These are phyloP conservation scores for Silurus glanis DNA, from an alignment of 2,113 vertebrate genomes.

Conservation along the genomic window DNA sequence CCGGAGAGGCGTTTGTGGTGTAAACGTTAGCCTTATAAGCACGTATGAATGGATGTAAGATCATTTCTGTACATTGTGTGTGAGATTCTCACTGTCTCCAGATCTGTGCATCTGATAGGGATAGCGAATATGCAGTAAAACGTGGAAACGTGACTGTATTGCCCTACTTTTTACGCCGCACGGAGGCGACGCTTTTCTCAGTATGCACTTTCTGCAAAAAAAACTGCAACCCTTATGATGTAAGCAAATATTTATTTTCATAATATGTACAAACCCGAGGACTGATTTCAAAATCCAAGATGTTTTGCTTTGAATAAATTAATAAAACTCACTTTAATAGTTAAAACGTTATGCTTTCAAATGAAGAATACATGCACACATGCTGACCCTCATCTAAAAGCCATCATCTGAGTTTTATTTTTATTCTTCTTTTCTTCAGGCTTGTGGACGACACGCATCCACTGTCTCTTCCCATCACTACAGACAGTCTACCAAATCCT, in stretches of 20 bases:
- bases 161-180: slow-evolving; percentile 48
- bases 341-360: not conserved
- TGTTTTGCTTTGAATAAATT: not conserved
- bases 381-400: not conserved
- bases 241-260: not conserved
- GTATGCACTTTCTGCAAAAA: not conserved
- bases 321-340: not conserved
- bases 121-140: not conserved
- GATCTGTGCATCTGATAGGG: not conserved
- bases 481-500: no score
- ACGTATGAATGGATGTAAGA: not conserved
- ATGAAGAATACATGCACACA: not conserved
- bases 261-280: not conserved
- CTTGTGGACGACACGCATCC: no score
- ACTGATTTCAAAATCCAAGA: not conserved
- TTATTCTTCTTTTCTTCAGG: not conserved
- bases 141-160: not conserved
- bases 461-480: no score
- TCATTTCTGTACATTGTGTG: not conserved
- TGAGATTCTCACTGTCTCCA: no score
- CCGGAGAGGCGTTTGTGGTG: no score
- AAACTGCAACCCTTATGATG: not conserved
- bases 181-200: not conserved
- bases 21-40: not conserved
- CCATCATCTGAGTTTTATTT: not conserved